Evolutionary conservation across 2,888 invertebrate genomes (phyloP).

Genomic region (Lasioglossum vierecki): DNA sequence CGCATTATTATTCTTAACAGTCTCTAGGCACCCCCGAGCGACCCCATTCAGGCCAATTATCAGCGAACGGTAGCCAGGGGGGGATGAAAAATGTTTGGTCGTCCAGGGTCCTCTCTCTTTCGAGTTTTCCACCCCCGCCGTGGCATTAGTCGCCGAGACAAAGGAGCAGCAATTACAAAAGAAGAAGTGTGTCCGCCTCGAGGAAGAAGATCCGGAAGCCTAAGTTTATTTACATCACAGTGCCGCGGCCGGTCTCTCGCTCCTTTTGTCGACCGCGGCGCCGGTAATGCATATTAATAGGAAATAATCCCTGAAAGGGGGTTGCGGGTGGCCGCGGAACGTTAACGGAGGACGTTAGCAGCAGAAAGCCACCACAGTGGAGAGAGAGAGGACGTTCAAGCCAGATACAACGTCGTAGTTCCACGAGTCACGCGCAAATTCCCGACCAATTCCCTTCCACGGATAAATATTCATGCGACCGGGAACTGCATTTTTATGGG

Average conservation of each 20-base stretch:
- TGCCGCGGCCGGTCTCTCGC: conserved; percentile 61
- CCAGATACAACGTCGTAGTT: conserved; percentile 55
- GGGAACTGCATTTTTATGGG: conserved; percentile 43
- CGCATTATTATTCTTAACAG: conserved; percentile 10
- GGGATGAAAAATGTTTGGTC: conserved; percentile 66
- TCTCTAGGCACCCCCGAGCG: neutral
- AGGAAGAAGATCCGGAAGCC: conserved; percentile 70
- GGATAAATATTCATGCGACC: conserved; percentile 80
- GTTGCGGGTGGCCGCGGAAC: conserved; percentile 56
- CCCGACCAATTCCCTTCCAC: conserved; percentile 75
- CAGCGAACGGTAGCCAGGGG: neutral
- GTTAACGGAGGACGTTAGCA: conserved; percentile 46
- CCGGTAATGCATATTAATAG: conserved; percentile 73
- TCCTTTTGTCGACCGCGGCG: conserved; percentile 66
- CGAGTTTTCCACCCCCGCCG: conserved; percentile 33
- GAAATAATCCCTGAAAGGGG: conserved; percentile 67
- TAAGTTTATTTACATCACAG: conserved; percentile 74
- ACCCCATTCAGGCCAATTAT: conserved; percentile 38
- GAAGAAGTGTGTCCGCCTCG: conserved; percentile 69
- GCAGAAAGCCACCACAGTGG: conserved; percentile 48
- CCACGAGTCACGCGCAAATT: conserved; percentile 58
- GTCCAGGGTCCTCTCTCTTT: neutral
- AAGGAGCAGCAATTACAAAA: conserved; percentile 70
- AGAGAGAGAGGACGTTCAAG: conserved; percentile 41
- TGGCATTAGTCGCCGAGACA: conserved; percentile 62